Evolutionary conservation across 2,113 vertebrate species (phyloP), one percentile per base, ranked within the genome.

Genomic region (Podarcis raffonei): DNA sequence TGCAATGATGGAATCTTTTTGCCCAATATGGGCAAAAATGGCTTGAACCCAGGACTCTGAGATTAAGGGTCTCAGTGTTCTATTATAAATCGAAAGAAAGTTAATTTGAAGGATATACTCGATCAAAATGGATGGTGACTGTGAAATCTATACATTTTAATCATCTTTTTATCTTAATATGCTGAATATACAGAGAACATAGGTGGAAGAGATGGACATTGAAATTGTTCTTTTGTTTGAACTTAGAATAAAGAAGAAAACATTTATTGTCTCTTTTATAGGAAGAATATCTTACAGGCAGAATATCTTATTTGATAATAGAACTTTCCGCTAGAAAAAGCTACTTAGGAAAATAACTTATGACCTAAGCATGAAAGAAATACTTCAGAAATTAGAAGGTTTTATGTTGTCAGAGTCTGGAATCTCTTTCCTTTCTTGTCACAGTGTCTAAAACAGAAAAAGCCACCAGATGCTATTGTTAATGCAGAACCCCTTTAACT

Each of bases 221-320:
- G 93, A 94, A 94, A 91, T 91, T 92, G 94, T 88, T 96, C 95
- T 96, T 97, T 96, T 97, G 96, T 92, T 93, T 95, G 96, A 96
- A 97, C 95, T 96, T 96, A 97, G 95, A 96, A 95, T 90, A 93
- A 92, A 92, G 94, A 92, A 91, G 48, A 96, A 95, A 96, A 96
- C 94, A 94, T 95, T 96, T 96, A 90, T 79, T 93, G 90, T 84
- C 94, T 89, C 90, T 95, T 92, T 94, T 86, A 92, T 90, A 75
- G 89, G 91, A 90, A 91, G 91, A 90, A 91, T 48, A 89, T 94
- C 94, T 78, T 87, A 92, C 90, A 75, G 89, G 91, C 91, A 91
- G 91, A 90, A 91, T 48, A 89, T 77, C 78, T 81, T 48, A 89
- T 77, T 81, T 81, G 84, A 86, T 94, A 85, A 53, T 81, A 86